Base-by-base conservation (phyloP, 2,888 invertebrate genomes). In the Catocala fraxini region DNA sequence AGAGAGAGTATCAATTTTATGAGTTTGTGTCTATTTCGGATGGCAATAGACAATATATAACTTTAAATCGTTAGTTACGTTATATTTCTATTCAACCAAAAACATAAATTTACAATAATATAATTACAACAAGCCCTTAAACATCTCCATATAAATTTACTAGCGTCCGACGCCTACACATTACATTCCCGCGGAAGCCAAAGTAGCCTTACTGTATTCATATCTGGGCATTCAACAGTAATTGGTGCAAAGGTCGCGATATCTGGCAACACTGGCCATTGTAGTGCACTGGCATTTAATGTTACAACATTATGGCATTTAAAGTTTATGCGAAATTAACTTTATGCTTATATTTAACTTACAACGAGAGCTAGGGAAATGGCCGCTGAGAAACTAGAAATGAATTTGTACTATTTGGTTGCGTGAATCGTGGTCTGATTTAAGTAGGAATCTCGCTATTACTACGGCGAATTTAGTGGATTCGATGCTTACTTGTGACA, bases 231-330 rank as follows among this genome's bases (percentile, higher is more conserved):
- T 56, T 60, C 51, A 68, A 65, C 48, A 68, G 63, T 64, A 74
- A 75, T 79, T 68, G 75, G 66, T 63, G 25, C 65, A 80, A 77
- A 77, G 75, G 73, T 77, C 63, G 55, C 35, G 34, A 65, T 70
- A 67, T 69, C 72, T 72, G 58, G 55, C 57, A 65, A 79, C 71
- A 73, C 72, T 71, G 55, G 51, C 56, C 62, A 73, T 77, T 77
- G 76, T 77, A 64, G 54, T 73, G 60, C 65, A n/a, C 56, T 79
- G 79, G 64, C 79, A 75, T 79, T 79, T 45, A 25, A 33, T 48
- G 52, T 65, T 63, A 58, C 68, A 54, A 69, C 64, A 59, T 34
- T 56, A 55, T 79, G 80, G 53, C 83, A 81, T 81, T 82, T 81
- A 71, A 72, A 70, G 70, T 79, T 74, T 71, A 75, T 69, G 56